Conservation (phyloP, 2,888 invertebrate species). For the Mactromeris polynyma region DNA sequence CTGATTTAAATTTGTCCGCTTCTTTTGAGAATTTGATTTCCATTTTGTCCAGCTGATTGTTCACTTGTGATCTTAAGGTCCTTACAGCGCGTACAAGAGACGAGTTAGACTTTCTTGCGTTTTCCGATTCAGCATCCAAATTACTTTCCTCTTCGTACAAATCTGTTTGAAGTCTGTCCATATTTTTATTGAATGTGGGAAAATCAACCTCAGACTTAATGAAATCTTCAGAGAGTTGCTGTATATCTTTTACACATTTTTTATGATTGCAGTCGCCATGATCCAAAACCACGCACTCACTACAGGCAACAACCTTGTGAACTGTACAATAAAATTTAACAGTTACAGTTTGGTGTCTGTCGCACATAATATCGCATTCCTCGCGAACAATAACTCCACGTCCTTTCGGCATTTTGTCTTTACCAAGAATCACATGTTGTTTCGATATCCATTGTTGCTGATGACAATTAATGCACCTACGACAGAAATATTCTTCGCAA, state of each 20-base stretch:
- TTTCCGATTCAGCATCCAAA: background rate
- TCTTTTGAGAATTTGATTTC: background rate
- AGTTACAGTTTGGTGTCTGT: background rate
- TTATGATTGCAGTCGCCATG: background rate
- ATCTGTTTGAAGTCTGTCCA: background rate
- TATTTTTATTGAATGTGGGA: background rate
- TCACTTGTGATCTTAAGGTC: background rate
- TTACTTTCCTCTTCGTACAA: background rate
- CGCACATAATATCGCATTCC: background rate
- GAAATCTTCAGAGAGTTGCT: background rate
- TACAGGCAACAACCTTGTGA: background rate
- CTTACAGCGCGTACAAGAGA: background rate
- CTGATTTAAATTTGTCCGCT: background rate
- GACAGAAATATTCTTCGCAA: conserved; percentile 14
- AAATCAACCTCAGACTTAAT: background rate
- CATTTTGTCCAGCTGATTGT: background rate
- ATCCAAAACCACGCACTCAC: conserved; percentile 1
- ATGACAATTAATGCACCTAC: background rate
- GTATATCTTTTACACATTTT: background rate
- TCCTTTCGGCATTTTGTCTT: conserved; percentile 14
- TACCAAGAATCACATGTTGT: conserved; percentile 10
- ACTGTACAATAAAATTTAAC: conserved; percentile 11
- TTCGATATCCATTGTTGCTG: background rate
- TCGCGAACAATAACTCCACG: too few species aligned
- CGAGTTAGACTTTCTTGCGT: background rate